Evolutionary conservation across 2,113 vertebrate species (phyloP), one percentile per base, ranked within the genome.

Genomic region (Ramphastos sulfuratus): DNA sequence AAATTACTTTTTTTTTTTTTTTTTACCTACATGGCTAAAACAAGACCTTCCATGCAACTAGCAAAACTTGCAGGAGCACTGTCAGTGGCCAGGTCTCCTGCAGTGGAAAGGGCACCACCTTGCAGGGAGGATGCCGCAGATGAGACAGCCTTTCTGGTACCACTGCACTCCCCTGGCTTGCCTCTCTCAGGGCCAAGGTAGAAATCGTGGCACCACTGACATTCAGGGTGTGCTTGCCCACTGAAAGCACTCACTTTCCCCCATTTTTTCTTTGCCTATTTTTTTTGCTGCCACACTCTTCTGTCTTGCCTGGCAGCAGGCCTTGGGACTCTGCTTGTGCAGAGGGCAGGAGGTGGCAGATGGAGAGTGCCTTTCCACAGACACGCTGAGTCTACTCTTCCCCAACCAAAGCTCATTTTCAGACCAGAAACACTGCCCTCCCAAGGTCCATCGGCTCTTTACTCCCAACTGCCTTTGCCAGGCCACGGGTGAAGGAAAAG

Each of bases 251-350:
- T 10, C 2, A 3, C 12, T 50, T 79, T 10, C 4, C 5, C 1
- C 3, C 3, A 24, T 52, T 2, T 91, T 79, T 58, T 28, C 6
- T 30, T 63, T 42, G 27, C 10, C 7, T 39, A 3, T 27, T 55
- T 69, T 64, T 70, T 65, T 59, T 27, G 27, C 52, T 1, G 1
- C 14, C 44, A 6, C 1, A 1, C 4, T 1, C 2, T 74, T 5
- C 39, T 0, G 0, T 64, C 46, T 28, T 2, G 0, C 23, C 5
- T 2, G 4, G 55, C 7, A 7, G 31, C 15, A 31, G 33, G 12
- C 28, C 5, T 7, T 0, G 0, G 7, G 12, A 7, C 11, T 4
- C 16, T 2, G 1, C 30, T 72, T 21, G 19, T 2, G 1, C 9
- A 50, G 52, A 16, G 54, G 10, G 25, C 0, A 0, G 5, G 70